A percentile compares a stretch with the other conserved stretches of the same genome.
These are phyloP conservation scores for Panzeria rudis DNA, from an alignment of 2,888 invertebrate genomes.

Conservation along the genomic window DNA sequence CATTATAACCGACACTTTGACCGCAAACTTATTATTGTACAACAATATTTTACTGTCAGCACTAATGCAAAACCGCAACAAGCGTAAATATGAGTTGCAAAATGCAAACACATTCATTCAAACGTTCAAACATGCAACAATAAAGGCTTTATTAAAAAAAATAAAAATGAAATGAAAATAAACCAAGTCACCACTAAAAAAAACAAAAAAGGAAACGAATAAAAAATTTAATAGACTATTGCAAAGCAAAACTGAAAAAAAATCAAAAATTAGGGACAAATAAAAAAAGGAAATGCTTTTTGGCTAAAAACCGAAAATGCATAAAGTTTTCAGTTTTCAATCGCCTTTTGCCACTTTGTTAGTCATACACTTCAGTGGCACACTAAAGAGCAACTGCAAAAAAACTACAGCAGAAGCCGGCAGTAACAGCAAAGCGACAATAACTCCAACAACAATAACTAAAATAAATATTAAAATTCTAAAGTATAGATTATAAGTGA, in stretches of 20 bases:
- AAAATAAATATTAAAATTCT: constrained; percentile 37
- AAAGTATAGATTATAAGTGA: constrained; percentile 57
- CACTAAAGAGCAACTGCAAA: constrained; percentile 28
- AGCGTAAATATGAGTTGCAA: constrained; percentile 67
- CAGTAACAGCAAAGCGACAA: constrained; percentile 32
- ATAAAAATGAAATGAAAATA: background rate
- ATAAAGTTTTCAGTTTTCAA: constrained; percentile 70
- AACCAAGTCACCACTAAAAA: constrained; percentile 33
- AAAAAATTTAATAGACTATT: constrained; percentile 49
- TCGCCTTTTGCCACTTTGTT: constrained; percentile 70
- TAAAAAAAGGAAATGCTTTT: constrained; percentile 64
- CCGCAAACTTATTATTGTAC: constrained; percentile 72
- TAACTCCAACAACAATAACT: constrained; percentile 27
- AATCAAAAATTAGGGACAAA: constrained; percentile 33
- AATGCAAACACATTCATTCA: constrained; percentile 29
- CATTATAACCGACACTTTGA: constrained; percentile 72
- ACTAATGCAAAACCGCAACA: constrained; percentile 71
- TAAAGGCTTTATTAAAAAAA: background rate
- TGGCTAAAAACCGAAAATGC: constrained; percentile 65
- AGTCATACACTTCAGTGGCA: constrained; percentile 62
- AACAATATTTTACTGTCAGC: constrained; percentile 71
- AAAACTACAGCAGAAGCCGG: constrained; percentile 9
- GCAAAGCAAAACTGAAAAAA: constrained; percentile 14
- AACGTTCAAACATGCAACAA: constrained; percentile 23
- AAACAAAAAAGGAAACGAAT: constrained; percentile 12